A percentile compares a stretch with the other conserved stretches of the same genome.
Evolutionary conservation across 2,797 vertebrate species (phyloP).

Genomic region (Parotocinclus haroldoi): DNA sequence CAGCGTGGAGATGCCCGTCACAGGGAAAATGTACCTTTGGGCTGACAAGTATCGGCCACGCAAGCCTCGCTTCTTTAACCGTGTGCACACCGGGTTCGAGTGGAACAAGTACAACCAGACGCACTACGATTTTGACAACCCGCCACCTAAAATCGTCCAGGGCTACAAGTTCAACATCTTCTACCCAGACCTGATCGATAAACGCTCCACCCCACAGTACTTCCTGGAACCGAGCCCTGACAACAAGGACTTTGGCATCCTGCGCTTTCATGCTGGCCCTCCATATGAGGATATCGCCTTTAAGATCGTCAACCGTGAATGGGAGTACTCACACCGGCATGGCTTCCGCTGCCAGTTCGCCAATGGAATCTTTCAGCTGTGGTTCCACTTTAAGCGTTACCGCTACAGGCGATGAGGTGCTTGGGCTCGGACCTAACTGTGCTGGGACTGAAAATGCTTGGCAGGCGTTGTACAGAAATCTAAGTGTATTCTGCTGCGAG

Average conservation of each 20-base stretch:
- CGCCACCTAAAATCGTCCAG: slow-evolving; percentile 95
- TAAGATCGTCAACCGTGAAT: slow-evolving; percentile 95
- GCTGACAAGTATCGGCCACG: slow-evolving; percentile 97
- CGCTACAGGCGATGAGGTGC: slow-evolving; percentile 86
- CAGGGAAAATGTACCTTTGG: slow-evolving; percentile 95
- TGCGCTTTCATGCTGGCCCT: slow-evolving; percentile 91
- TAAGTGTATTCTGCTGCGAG: not conserved
- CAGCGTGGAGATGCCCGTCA: slow-evolving; percentile 92
- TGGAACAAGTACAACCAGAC: slow-evolving; percentile 99
- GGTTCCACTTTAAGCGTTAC: slow-evolving; percentile 98
- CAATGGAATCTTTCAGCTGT: slow-evolving; percentile 96
- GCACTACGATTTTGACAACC: slow-evolving; percentile 97
- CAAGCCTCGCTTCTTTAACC: slow-evolving; percentile 97
- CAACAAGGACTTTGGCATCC: slow-evolving; percentile 94
- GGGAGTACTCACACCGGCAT: slow-evolving; percentile 96
- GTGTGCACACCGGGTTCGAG: slow-evolving; percentile 96
- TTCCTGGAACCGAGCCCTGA: slow-evolving; percentile 92
- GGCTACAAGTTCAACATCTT: slow-evolving; percentile 99
- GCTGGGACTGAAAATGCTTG: too few relatives aligned
- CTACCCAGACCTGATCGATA: slow-evolving; percentile 96
- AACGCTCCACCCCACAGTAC: slow-evolving; percentile 93
- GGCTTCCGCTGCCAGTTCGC: slow-evolving; percentile 98
- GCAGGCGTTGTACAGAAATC: not conserved
- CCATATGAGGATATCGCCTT: slow-evolving; percentile 98
- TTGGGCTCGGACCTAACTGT: not conserved